phyloP scores from a whole-genome alignment of 2,113 vertebrate genomes.

The Lepidothrix coronata region DNA sequence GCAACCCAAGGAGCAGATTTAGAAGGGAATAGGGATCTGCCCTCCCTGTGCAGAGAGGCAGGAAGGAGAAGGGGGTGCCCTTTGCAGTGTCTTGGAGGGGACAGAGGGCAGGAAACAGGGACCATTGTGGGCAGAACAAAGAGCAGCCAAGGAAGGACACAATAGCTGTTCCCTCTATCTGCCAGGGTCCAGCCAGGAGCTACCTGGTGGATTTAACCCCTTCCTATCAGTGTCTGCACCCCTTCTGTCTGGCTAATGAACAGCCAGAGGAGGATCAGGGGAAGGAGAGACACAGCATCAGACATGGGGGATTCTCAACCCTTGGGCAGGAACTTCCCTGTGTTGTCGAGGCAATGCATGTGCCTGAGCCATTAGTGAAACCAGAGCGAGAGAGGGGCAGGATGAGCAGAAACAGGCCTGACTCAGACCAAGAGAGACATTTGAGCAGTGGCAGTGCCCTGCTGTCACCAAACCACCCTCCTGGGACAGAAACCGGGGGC shows the following conservation, averaged over 20 bases:
- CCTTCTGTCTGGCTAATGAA: neutral
- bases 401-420: neutral
- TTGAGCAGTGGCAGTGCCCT: neutral
- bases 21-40: neutral
- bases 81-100: neutral
- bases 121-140: constrained; percentile 59
- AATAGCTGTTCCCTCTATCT: neutral
- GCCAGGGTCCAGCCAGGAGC: neutral
- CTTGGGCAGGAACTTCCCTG: neutral
- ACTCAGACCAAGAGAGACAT: constrained; percentile 21
- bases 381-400: neutral
- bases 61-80: constrained; percentile 45
- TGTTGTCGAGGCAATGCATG: accelerated
- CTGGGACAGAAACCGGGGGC: neutral
- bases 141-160: constrained; percentile 4
- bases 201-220: constrained; percentile 46
- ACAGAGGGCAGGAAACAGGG: constrained; percentile 52
- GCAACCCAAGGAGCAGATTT: neutral
- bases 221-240: neutral
- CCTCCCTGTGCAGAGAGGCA: neutral
- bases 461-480: neutral
- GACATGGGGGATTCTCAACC: neutral
- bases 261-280: neutral
- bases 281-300: accelerated
- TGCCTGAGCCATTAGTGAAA: neutral